phyloP scores from a whole-genome alignment of 2,888 invertebrate genomes.

The Callyntrura sp. region DNA sequence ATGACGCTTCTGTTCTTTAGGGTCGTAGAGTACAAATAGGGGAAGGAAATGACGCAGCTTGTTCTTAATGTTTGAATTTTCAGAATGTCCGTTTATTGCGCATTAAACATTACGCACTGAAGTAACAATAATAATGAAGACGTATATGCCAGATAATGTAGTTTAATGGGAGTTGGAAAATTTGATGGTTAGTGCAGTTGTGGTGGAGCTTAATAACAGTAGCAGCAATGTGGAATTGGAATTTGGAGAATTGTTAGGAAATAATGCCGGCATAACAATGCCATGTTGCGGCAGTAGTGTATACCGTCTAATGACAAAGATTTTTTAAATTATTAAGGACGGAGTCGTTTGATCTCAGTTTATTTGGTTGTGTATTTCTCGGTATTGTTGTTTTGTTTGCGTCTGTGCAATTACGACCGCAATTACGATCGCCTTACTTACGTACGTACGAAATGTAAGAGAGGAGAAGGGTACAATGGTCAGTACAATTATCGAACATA shows the following conservation, averaged over 20 bases:
- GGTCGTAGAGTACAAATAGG: no score
- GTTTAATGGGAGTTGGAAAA: no score
- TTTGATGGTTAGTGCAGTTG: no score
- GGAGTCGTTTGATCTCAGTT: slow-evolving; percentile 66
- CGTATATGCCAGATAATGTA: no score
- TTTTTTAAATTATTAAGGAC: slow-evolving; percentile 60
- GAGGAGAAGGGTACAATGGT: background rate
- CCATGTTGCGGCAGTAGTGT: background rate
- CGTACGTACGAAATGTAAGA: background rate
- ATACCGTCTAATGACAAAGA: background rate
- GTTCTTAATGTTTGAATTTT: no score
- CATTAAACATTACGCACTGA: no score
- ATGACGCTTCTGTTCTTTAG: background rate
- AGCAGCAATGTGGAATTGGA: background rate
- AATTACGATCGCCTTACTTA: background rate
- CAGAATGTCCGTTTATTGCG: no score
- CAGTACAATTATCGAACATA: background rate
- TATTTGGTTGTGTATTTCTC: slow-evolving; percentile 36
- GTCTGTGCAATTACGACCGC: background rate
- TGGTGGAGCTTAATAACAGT: no score
- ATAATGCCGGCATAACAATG: slow-evolving; percentile 10
- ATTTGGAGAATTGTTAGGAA: background rate
- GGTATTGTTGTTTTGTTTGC: background rate
- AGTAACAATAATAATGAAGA: no score
- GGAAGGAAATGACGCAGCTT: no score